A percentile compares a stretch with the other conserved stretches of the same genome.
phyloP scores from a whole-genome alignment of 2,888 invertebrate genomes.

The Reticulitermes lucifugus region DNA sequence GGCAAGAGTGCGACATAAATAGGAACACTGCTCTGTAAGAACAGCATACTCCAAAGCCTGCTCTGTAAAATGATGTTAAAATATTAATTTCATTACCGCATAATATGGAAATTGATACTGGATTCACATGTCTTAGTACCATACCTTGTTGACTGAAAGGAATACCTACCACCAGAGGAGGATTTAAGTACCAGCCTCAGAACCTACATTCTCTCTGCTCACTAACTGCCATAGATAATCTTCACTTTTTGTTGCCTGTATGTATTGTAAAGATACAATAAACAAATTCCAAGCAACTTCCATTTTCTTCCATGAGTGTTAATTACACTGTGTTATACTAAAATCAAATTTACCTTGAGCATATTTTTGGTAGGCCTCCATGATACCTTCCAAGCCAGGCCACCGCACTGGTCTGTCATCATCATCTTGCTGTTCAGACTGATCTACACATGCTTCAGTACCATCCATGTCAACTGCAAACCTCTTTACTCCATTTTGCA shows the following conservation, averaged over 20 bases:
- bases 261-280: too few relatives aligned
- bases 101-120: too few relatives aligned
- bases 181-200: too few relatives aligned
- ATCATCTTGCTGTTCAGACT: constrained; percentile 17
- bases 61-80: constrained; percentile 34
- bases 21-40: constrained; percentile 65
- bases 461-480: constrained; percentile 42
- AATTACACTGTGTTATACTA: too few relatives aligned
- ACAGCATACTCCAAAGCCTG: constrained; percentile 62
- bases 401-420: constrained; percentile 58
- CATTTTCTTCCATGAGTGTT: background rate
- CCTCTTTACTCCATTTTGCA: constrained; percentile 49
- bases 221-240: too few relatives aligned
- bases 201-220: too few relatives aligned
- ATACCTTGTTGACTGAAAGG: too few relatives aligned
- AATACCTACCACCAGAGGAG: too few relatives aligned
- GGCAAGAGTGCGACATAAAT: constrained; percentile 56
- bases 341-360: constrained; percentile 64
- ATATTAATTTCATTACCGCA: too few relatives aligned
- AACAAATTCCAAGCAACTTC: background rate
- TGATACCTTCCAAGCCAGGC: constrained; percentile 64
- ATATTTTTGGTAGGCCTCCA: constrained; percentile 67
- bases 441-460: constrained; percentile 25
- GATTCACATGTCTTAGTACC: too few relatives aligned
- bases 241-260: too few relatives aligned